Evolutionary conservation across 2,888 invertebrate species (phyloP), one percentile per base, ranked within the genome.

Genomic region (Zaprionus lineosus): DNA sequence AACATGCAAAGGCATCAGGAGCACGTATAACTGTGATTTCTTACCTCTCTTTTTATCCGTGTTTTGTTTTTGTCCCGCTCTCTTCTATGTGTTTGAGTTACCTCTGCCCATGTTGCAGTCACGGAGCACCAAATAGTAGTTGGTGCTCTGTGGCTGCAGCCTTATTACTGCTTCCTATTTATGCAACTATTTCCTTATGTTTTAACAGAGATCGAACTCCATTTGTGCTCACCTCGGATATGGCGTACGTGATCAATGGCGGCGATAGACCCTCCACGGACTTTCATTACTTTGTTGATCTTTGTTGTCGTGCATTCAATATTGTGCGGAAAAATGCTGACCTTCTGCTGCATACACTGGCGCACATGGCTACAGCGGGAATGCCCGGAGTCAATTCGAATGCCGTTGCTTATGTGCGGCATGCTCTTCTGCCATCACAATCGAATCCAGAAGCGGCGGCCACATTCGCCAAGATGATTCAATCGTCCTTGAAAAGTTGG

Each of bases 181-280:
- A n/a, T n/a, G n/a, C n/a, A n/a, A n/a, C 3, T 21, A 11, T 39
- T 8, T 43, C 28, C 0, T 2, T 12, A 15, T 36, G 11, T 46
- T 29, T 1, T 36, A 88, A 36, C 89, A 97, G 98, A 83, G 99
- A 99, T 91, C 95, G 99, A 8, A 96, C 97, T 0, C 98, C 99
- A 0, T 99, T 99, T 91, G 98, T 99, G 0, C 90, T 99, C 51
- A 99, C 99, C 0, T 96, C 97, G 18, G 99, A 99, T 89, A 99
- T 99, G 99, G 98, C 96, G 3, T 98, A 98, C 90, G 99, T 99
- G n/a, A 99, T 99, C 85, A 98, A 98, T 90, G 97, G 97, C 43
- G 97, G 98, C 1, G 98, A 98, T 88, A 94, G 96, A 74, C 96
- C 97, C 26, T 95, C 97, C 4, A 96, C 95, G 63, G 94, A 95